Evolutionary conservation across 92 coral and sea anemone genomes (phyloP), one percentile per base, ranked within the genome.

Genomic region (Zoanthus sociatus): DNA sequence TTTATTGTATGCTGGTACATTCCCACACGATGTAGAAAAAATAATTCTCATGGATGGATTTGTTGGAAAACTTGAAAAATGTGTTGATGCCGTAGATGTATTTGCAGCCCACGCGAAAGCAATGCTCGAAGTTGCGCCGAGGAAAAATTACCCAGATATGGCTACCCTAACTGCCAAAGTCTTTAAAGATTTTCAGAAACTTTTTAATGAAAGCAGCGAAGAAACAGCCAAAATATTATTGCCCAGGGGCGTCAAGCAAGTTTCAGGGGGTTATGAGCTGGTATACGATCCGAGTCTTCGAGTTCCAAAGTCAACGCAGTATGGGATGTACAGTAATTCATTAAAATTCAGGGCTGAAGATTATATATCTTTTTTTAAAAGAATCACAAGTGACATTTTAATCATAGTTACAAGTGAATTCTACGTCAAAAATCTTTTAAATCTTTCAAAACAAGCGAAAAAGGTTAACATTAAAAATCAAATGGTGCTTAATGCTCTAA

Each of bases 1-100:
- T 33, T 82, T 93, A 15, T 47, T 93, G 56, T 93, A 90, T 44
- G 95, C 95, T 20, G 97, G 96, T 0, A 75, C 83, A 9, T 93
- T 92, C 74, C 94, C 94, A 5, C 63, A 76, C 31, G 96, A 93
- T 48, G 87, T 93, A 16, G 86, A 84, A 42, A 84, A 87, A 8
- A 73, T 92, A 12, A 84, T 93, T 71, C 45, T 79, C 4, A 30
- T 93, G 7, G 96, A 93, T 81, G 85, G 85, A 31, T 81, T 81
- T 12, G 42, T 18, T 3, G 37, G 16, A 30, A 5, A 12, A 18
- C 33, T 20, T 10, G 26, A 5, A 2, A 8, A 11, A 12, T 30
- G 30, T 20, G 75, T 9, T 81, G 61, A 64, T 8, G 85, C 85
- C 16, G 74, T 55, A 47, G 85, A 66, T 67, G 61, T 20, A 46